Percentiles rank a stretch among this genome's conserved stretches.
These are phyloP conservation scores for Zoanthus solanderi DNA, from an alignment of 92 coral and sea anemone genomes.

Conservation along the genomic window DNA sequence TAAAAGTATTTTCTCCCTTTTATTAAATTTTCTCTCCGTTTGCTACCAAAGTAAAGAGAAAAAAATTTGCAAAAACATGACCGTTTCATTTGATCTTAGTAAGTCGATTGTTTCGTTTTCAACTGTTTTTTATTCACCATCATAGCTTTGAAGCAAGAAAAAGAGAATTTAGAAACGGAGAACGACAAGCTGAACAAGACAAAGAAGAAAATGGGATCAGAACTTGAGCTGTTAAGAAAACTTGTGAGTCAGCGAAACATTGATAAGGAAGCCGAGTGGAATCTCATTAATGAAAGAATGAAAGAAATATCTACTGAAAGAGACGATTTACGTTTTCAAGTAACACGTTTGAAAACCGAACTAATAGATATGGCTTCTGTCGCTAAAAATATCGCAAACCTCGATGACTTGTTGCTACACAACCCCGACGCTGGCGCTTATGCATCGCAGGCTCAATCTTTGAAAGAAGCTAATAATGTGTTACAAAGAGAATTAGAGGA, in stretches of 20 bases:
- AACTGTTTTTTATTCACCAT: neutral
- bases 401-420: slow-evolving; percentile 71
- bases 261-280: slow-evolving; percentile 90
- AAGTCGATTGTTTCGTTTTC: neutral
- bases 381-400: slow-evolving; percentile 82
- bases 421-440: slow-evolving; percentile 96
- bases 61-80: too few relatives aligned
- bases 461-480: slow-evolving; percentile 94
- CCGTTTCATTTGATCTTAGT: neutral
- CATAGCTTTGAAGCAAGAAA: slow-evolving; percentile 50
- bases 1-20: too few relatives aligned
- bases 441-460: slow-evolving; percentile 85
- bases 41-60: too few relatives aligned
- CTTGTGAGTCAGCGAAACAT: slow-evolving; percentile 88
- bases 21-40: too few relatives aligned
- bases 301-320: slow-evolving; percentile 79
- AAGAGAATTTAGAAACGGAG: slow-evolving; percentile 67
- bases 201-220: slow-evolving; percentile 83
- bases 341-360: slow-evolving; percentile 72
- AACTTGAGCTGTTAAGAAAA: slow-evolving; percentile 81
- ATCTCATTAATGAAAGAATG: slow-evolving; percentile 83
- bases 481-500: slow-evolving; percentile 90
- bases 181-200: slow-evolving; percentile 61
- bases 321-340: slow-evolving; percentile 71
- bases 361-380: slow-evolving; percentile 91